Conservation (phyloP, 2,797 vertebrate species). For the Anableps anableps region DNA sequence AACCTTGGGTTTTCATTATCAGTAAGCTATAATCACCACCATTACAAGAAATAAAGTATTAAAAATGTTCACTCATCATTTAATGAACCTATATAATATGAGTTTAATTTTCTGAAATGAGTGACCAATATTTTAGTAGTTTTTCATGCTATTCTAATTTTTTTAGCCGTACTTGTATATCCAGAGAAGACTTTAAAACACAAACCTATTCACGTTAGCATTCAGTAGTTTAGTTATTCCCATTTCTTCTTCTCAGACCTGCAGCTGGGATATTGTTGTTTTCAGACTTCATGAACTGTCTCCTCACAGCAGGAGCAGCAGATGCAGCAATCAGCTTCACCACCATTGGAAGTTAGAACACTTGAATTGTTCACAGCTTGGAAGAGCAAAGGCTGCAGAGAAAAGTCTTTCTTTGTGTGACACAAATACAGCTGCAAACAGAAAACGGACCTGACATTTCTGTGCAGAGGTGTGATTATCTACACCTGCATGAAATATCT, state of each 20-base stretch:
- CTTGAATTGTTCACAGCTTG: constrained; percentile 13
- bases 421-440: constrained; percentile 18
- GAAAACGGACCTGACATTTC: constrained; percentile 15
- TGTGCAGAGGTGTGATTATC: constrained; percentile 4
- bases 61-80: too few species aligned
- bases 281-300: constrained; percentile 12
- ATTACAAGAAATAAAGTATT: neutral
- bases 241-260: constrained; percentile 29
- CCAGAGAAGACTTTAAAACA: neutral
- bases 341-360: constrained; percentile 14
- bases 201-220: constrained; percentile 19
- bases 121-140: too few species aligned
- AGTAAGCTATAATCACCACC: neutral
- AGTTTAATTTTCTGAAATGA: too few species aligned
- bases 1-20: too few species aligned
- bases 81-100: too few species aligned
- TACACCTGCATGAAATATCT: constrained; percentile 16
- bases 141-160: too few species aligned
- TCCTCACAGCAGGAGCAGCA: constrained; percentile 28
- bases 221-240: constrained; percentile 39
- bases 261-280: constrained; percentile 46
- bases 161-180: neutral
- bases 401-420: constrained; percentile 22
- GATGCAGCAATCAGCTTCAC: constrained; percentile 34
- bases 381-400: neutral